phyloP scores from a whole-genome alignment of 2,888 invertebrate species.

The Drosophila aldrichi region DNA sequence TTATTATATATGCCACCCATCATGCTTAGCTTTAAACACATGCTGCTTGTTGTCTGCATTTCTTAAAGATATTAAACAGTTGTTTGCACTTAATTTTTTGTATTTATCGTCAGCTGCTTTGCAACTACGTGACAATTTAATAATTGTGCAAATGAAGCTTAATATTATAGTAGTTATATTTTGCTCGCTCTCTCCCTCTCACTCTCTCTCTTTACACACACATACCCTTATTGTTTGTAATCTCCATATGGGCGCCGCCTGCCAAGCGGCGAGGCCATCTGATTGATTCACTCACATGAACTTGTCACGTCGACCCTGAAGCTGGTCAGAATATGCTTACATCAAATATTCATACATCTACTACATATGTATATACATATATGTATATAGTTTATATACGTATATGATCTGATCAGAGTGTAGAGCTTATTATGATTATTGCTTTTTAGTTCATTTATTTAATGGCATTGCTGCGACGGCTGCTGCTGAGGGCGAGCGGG shows the following conservation, averaged over 20 bases:
- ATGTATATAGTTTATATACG: constrained; percentile 12
- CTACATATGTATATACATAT: not conserved
- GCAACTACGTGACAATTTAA: constrained; percentile 64
- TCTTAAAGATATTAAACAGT: constrained; percentile 16
- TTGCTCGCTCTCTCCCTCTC: not conserved
- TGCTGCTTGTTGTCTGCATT: constrained; percentile 1
- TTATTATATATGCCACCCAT: not conserved
- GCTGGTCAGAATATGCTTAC: constrained; percentile 47
- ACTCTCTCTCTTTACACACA: not conserved
- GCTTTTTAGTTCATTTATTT: constrained; percentile 75
- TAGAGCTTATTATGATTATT: constrained; percentile 68
- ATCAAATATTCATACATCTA: constrained; percentile 1
- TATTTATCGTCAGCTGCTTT: constrained; percentile 41
- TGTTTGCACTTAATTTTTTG: constrained; percentile 26
- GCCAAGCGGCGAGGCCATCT: constrained; percentile 48
- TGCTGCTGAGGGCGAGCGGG: constrained; percentile 18
- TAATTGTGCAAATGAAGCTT: constrained; percentile 43
- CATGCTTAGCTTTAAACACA: not conserved
- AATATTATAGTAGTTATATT: not conserved
- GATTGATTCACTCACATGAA: constrained; percentile 71
- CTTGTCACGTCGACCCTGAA: constrained; percentile 67
- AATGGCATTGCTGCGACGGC: constrained; percentile 52
- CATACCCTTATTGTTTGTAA: constrained; percentile 52
- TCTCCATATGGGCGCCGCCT: constrained; percentile 62
- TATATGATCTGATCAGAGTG: constrained; percentile 37